Base-by-base conservation (phyloP, 2,113 vertebrate genomes). In the Entelurus aequoreus region DNA sequence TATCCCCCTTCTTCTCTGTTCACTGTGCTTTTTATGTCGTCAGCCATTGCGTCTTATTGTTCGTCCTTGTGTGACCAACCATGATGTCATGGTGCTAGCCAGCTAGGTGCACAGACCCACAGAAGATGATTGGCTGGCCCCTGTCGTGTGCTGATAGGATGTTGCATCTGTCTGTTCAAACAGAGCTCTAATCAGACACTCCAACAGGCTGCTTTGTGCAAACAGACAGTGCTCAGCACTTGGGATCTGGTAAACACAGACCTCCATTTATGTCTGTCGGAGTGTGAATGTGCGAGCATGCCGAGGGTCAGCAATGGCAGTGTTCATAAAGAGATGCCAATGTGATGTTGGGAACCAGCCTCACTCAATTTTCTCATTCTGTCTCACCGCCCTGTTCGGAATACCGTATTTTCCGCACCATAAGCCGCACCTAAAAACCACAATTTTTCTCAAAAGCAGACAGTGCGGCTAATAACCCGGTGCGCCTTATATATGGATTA, bases 101-200 rank as follows among this genome's bases (percentile, higher is more conserved):
- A 57, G 50, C 54, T 28, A 48, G 62, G 54, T 54, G 75, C 71
- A 54, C 62, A 62, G 48, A 59, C 59, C 63, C 68, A 63, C 47
- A 42, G 62, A 62, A 63, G 66, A 74, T 76, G 76, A 78, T 71
- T 78, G 75, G 67, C 61, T 37, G 75, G 62, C 61, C 60, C 53
- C 79, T 79, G 77, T 67, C 40, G 8, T 57, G 69, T 63, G 74
- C 82, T 76, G 81, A 82, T 84, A 73, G 76, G 79, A 68, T 63
- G 62, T 69, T 75, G 81, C 70, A 78, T 75, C 74, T 72, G 65
- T 19, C 80, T 82, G 76, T 88, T 85, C 85, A 87, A 87, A 85
- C 78, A 83, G 58, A 62, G 68, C 62, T 82, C 82, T 86, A 86
- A 89, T 88, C 84, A 83, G 76, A 73, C 77, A 70, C 82, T 74